These are phyloP conservation scores for Coenobita brevimanus DNA, from an alignment of 1,140 invertebrate species.

Conservation along the genomic window DNA sequence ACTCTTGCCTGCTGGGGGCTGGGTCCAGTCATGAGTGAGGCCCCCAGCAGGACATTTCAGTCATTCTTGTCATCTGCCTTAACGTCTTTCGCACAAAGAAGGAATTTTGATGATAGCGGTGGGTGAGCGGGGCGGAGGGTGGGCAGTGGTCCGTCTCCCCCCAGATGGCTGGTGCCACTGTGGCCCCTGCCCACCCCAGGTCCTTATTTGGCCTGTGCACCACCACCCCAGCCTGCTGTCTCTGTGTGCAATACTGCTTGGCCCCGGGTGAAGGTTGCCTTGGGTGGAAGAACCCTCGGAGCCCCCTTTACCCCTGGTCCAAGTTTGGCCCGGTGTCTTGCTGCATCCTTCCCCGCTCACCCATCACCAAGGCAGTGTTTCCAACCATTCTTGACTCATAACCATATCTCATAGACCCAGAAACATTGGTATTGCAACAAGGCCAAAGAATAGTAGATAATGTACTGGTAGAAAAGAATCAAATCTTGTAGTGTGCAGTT, in stretches of 20 bases:
- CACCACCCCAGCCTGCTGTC: slow-evolving; percentile 50
- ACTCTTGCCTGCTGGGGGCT: slow-evolving; percentile 48
- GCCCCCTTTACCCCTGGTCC: slow-evolving; percentile 34
- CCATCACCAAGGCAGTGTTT: slow-evolving; percentile 66
- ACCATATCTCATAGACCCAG: slow-evolving; percentile 61
- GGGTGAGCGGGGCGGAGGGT: slow-evolving; percentile 52
- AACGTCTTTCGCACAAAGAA: slow-evolving; percentile 67
- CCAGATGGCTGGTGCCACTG: slow-evolving; percentile 53
- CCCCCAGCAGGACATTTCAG: slow-evolving; percentile 50
- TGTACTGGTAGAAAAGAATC: slow-evolving; percentile 67
- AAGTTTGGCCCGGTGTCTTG: slow-evolving; percentile 32
- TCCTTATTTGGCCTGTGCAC: slow-evolving; percentile 35
- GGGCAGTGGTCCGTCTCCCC: slow-evolving; percentile 47
- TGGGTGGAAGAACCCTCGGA: neutral
- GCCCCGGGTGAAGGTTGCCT: slow-evolving; percentile 40
- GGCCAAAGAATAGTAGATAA: slow-evolving; percentile 64
- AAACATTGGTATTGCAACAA: slow-evolving; percentile 66
- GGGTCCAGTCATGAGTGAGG: slow-evolving; percentile 65
- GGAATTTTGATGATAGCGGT: slow-evolving; percentile 60
- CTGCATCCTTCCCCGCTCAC: slow-evolving; percentile 34
- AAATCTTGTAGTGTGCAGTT: slow-evolving; percentile 67
- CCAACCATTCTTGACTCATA: slow-evolving; percentile 65
- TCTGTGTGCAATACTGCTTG: slow-evolving; percentile 60
- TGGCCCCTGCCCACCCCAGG: slow-evolving; percentile 44
- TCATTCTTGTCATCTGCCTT: slow-evolving; percentile 64